A percentile compares a stretch with the other conserved stretches of the same genome.
These are phyloP conservation scores for Drosophila atroscutellata DNA, from an alignment of 2,888 invertebrate species.

Conservation along the genomic window DNA sequence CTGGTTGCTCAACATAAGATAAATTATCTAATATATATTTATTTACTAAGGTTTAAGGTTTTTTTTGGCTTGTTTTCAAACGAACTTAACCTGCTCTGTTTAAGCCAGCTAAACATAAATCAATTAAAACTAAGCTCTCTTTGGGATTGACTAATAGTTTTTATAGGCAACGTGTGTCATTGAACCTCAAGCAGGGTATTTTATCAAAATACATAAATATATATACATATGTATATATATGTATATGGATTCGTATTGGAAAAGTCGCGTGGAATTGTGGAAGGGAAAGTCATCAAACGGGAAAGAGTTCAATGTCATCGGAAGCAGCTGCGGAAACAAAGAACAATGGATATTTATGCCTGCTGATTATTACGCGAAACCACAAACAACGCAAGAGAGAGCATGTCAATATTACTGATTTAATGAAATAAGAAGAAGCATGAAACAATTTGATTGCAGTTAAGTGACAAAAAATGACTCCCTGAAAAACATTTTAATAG, in stretches of 20 bases:
- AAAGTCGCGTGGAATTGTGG: constrained; percentile 16
- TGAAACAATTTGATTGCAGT: constrained; percentile 36
- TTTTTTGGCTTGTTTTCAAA: not conserved
- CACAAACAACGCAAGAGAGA: constrained; percentile 22
- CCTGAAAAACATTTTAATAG: constrained; percentile 4
- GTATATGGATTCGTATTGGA: not conserved
- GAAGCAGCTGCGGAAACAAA: constrained; percentile 22
- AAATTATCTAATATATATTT: not conserved
- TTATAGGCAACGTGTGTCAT: constrained; percentile 1
- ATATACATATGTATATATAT: not conserved
- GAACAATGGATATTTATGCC: constrained; percentile 35
- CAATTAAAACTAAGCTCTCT: not conserved
- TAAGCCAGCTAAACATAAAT: not conserved
- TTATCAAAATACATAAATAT: not conserved
- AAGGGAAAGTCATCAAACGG: constrained; percentile 13
- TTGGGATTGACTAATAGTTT: constrained; percentile 6
- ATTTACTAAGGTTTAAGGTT: not conserved
- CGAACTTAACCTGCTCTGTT: constrained; percentile 4
- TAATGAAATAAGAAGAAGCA: constrained; percentile 30
- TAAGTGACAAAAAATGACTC: constrained; percentile 36
- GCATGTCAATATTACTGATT: constrained; percentile 26
- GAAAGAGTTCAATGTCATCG: constrained; percentile 41
- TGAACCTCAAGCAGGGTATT: constrained; percentile 6
- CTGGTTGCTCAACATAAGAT: not conserved
- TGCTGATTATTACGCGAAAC: constrained; percentile 28